phyloP scores from a whole-genome alignment of 2,888 invertebrate species.

The Erebia epiphron region DNA sequence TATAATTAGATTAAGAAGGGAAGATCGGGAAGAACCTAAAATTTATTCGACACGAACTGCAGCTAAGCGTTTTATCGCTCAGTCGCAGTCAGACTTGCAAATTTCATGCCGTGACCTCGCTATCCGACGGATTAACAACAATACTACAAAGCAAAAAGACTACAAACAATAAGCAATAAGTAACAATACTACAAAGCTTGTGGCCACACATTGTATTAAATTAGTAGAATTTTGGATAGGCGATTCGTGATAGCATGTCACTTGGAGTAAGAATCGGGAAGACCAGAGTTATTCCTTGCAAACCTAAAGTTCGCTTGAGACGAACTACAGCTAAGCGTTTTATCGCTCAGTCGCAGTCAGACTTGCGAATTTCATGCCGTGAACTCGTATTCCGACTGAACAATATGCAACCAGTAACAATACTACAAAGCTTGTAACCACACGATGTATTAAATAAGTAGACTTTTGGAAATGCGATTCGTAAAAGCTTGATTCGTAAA shows the following conservation, averaged over 20 bases:
- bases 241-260: constrained; percentile 30
- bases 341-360: constrained; percentile 69
- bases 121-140: constrained; percentile 23
- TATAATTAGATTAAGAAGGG: too few relatives aligned
- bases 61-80: constrained; percentile 78
- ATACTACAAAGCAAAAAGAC: too few relatives aligned
- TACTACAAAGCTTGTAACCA: too few relatives aligned
- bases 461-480: too few relatives aligned
- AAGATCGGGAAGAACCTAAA: constrained; percentile 44
- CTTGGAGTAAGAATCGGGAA: too few relatives aligned
- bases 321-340: constrained; percentile 74
- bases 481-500: too few relatives aligned
- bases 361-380: constrained; percentile 53
- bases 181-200: too few relatives aligned
- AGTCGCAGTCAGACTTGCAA: constrained; percentile 59
- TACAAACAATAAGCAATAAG: too few relatives aligned
- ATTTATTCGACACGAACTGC: constrained; percentile 59
- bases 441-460: too few relatives aligned
- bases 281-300: constrained; percentile 53
- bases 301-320: constrained; percentile 57
- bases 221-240: too few relatives aligned
- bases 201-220: too few relatives aligned
- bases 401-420: too few relatives aligned
- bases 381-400: constrained; percentile 37
- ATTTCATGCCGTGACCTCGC: constrained; percentile 49